phyloP scores from a whole-genome alignment of 2,888 invertebrate genomes.

The Agriopis marginaria region DNA sequence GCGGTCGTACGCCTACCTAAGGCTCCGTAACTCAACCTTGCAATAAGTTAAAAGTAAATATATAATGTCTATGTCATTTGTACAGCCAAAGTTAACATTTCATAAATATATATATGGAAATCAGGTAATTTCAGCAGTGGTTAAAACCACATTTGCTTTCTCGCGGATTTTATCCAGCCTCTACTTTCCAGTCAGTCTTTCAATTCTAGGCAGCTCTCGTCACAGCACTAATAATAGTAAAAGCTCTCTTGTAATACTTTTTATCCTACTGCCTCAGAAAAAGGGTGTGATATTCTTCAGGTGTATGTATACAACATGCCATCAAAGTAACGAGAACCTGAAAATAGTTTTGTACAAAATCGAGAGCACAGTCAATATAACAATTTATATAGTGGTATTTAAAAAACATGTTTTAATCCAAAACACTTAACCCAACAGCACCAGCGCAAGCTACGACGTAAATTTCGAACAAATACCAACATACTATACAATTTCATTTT shows the following conservation, averaged over 20 bases:
- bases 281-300: too few species aligned
- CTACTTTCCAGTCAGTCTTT: not conserved
- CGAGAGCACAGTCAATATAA: too few species aligned
- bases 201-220: not conserved
- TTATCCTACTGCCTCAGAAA: not conserved
- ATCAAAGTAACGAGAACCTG: too few species aligned
- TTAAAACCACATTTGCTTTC: not conserved
- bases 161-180: slow-evolving; percentile 1
- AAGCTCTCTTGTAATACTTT: not conserved
- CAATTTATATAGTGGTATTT: too few species aligned
- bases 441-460: too few species aligned
- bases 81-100: not conserved
- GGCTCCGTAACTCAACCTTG: not conserved
- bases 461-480: too few species aligned
- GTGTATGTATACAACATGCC: too few species aligned
- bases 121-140: too few species aligned
- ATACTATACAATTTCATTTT: too few species aligned
- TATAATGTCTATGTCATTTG: not conserved
- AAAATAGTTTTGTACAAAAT: too few species aligned
- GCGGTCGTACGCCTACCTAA: not conserved
- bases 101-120: not conserved
- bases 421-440: too few species aligned
- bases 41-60: not conserved
- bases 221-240: not conserved
- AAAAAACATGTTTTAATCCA: too few species aligned